Conservation (phyloP, 2,797 vertebrate genomes). For the Pogonophryne albipinna region DNA sequence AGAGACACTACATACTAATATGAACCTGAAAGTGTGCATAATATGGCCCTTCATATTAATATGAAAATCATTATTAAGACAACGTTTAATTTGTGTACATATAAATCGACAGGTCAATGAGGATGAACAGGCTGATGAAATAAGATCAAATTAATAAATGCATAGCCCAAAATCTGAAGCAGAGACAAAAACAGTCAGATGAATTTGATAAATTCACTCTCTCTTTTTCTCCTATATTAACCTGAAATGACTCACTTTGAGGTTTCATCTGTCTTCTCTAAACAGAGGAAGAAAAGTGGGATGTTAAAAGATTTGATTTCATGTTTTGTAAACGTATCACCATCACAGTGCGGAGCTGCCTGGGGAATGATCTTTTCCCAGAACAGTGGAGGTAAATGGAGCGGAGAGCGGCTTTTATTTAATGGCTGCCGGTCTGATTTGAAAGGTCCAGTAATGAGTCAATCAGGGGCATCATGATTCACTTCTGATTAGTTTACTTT, state of each 20-base stretch:
- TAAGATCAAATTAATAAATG: too few species aligned
- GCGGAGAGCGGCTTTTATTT: constrained; percentile 26
- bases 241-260: constrained; percentile 9
- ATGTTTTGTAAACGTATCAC: constrained; percentile 14
- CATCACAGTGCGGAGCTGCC: constrained; percentile 13
- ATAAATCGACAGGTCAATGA: too few species aligned
- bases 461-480: constrained; percentile 34
- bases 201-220: constrained; percentile 1
- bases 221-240: not conserved
- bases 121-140: too few species aligned
- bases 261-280: constrained; percentile 11
- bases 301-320: constrained; percentile 15
- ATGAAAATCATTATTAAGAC: not conserved
- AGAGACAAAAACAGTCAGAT: not conserved
- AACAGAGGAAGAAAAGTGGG: constrained; percentile 19
- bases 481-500: constrained; percentile 48
- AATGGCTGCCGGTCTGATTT: constrained; percentile 41
- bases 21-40: too few species aligned
- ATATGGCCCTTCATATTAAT: not conserved
- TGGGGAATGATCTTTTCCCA: constrained; percentile 51
- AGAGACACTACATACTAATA: too few species aligned
- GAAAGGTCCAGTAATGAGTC: constrained; percentile 46
- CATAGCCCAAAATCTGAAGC: not conserved
- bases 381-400: constrained; percentile 42
- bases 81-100: too few species aligned